phyloP scores from a whole-genome alignment of 2,797 vertebrate species.

The Acestrorhynchus altus region DNA sequence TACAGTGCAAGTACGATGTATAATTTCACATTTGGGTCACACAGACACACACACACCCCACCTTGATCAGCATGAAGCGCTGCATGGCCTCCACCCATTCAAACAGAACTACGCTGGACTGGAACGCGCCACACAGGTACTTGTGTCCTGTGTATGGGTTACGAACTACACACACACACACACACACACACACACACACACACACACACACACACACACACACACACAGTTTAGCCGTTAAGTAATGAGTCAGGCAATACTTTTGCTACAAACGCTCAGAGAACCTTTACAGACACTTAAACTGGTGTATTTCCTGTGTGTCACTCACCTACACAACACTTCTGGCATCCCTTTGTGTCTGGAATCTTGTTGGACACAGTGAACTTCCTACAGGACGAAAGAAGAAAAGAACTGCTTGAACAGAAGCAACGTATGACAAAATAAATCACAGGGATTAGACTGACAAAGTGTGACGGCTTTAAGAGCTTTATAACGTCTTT shows the following conservation, averaged over 20 bases:
- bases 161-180: conserved; percentile 74
- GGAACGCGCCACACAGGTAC: conserved; percentile 89
- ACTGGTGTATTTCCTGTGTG: conserved; percentile 46
- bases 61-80: conserved; percentile 94
- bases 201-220: background rate
- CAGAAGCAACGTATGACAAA: background rate
- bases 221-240: background rate
- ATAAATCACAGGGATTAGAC: no score
- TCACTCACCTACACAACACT: conserved; percentile 94
- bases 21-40: background rate
- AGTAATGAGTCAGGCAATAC: background rate
- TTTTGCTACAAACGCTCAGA: no score
- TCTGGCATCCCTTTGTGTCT: conserved; percentile 98
- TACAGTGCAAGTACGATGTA: no score
- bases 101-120: conserved; percentile 86
- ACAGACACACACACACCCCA: conserved; percentile 57
- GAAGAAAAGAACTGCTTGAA: background rate
- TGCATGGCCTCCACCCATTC: conserved; percentile 94
- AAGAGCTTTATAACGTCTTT: no score
- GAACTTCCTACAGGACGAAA: conserved; percentile 87
- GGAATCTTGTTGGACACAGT: conserved; percentile 97
- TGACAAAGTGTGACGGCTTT: background rate
- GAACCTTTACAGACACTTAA: no score
- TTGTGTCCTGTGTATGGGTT: conserved; percentile 90
- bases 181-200: background rate